These are phyloP conservation scores for Plumapathes pennacea DNA, from an alignment of 92 coral and sea anemone species.

Conservation along the genomic window DNA sequence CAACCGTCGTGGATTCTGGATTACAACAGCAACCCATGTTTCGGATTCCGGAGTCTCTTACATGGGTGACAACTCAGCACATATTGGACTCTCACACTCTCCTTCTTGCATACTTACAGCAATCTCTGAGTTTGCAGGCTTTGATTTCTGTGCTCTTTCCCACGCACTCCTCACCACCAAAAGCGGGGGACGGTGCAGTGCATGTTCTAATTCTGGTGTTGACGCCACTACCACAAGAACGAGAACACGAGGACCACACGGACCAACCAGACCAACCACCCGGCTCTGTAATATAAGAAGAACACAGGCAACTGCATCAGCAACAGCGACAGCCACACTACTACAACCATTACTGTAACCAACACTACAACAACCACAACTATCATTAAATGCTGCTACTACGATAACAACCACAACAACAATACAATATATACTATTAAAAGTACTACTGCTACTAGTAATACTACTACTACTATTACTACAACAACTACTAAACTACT, in stretches of 20 bases:
- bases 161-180: conserved; percentile 78
- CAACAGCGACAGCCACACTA: background rate
- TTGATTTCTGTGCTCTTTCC: conserved; percentile 83
- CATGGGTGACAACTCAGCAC: too few relatives aligned
- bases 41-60: too few relatives aligned
- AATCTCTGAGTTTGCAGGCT: conserved; percentile 93
- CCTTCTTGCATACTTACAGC: conserved; percentile 71
- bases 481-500: too few relatives aligned
- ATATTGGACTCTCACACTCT: background rate
- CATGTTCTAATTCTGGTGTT: conserved; percentile 84
- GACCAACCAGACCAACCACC: conserved; percentile 99
- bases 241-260: conserved; percentile 89
- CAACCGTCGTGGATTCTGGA: too few relatives aligned
- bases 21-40: too few relatives aligned
- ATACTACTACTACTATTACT: too few relatives aligned
- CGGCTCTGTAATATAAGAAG: conserved; percentile 48
- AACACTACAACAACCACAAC: too few relatives aligned
- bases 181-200: conserved; percentile 87
- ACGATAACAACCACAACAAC: background rate
- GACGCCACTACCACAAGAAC: conserved; percentile 92
- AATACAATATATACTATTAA: too few relatives aligned
- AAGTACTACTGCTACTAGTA: too few relatives aligned
- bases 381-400: background rate
- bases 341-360: background rate
- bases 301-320: background rate